Conservation (phyloP, 2,797 vertebrate genomes). For the Syngnathus acus region DNA sequence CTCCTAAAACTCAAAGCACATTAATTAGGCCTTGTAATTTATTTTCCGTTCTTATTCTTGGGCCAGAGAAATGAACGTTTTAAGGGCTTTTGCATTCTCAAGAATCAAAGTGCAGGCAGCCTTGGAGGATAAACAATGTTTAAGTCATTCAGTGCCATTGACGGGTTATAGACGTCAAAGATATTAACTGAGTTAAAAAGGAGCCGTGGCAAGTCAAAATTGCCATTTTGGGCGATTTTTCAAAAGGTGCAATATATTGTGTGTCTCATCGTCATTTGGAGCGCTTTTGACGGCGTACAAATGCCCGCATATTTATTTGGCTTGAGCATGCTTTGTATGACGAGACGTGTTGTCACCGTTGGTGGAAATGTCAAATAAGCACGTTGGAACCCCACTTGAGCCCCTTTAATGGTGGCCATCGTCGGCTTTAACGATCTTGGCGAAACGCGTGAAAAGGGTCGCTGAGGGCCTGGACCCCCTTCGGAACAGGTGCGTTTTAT, state of each 20-base stretch:
- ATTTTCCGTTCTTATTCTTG: not conserved
- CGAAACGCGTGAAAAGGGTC: constrained; percentile 49
- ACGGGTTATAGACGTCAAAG: no score
- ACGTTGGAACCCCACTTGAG: constrained; percentile 15
- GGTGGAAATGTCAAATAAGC: constrained; percentile 20
- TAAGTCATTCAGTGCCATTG: no score
- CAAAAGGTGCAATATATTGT: not conserved
- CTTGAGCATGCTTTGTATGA: constrained; percentile 56
- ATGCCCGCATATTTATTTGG: constrained; percentile 70
- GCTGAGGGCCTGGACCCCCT: constrained; percentile 43
- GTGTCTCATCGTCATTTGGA: constrained; percentile 28
- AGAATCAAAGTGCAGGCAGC: no score
- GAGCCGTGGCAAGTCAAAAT: no score
- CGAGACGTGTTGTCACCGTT: constrained; percentile 30
- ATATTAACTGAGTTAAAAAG: no score
- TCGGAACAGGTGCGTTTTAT: constrained; percentile 66
- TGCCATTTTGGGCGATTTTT: not conserved
- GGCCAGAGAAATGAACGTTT: no score
- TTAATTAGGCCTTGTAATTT: not conserved
- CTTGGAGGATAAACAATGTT: no score
- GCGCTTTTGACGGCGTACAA: constrained; percentile 47
- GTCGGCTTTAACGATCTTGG: constrained; percentile 49
- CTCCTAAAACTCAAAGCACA: not conserved
- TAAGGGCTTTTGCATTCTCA: no score
- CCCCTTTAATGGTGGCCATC: constrained; percentile 36